phyloP scores from a whole-genome alignment of 2,797 vertebrate species.

The Capromys pilorides region DNA sequence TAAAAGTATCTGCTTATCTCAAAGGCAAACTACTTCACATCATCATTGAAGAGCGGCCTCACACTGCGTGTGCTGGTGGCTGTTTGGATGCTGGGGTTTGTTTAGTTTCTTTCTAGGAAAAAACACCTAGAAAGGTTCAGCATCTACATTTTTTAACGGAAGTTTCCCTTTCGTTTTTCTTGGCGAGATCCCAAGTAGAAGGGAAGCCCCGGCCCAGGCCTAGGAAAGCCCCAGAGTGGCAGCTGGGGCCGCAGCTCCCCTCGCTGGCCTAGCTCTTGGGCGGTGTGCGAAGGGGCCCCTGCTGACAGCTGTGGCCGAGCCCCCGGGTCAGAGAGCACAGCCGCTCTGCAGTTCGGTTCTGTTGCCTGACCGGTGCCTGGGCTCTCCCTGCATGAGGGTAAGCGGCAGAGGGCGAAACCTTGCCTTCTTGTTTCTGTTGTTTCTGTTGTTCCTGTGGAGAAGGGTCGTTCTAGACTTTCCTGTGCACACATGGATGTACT shows the following conservation, averaged over 20 bases:
- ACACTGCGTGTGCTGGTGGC: background rate
- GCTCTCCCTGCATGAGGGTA: background rate
- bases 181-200: constrained; percentile 6
- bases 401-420: background rate
- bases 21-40: background rate
- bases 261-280: background rate
- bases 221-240: background rate
- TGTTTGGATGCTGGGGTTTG: background rate
- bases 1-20: background rate
- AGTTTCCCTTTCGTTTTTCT: background rate
- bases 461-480: background rate
- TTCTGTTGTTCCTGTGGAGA: background rate
- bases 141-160: background rate
- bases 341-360: background rate
- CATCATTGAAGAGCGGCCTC: background rate
- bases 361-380: background rate
- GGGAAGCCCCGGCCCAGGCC: background rate
- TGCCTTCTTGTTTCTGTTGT: background rate
- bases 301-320: accelerated
- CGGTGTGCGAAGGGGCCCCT: background rate
- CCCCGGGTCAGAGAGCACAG: background rate
- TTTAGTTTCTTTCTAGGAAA: constrained; percentile 31
- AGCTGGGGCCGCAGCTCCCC: background rate
- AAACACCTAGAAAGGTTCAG: background rate
- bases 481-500: background rate